Percentiles rank a stretch among this genome's conserved stretches.
These are phyloP conservation scores for Drosophila nr. perissopoda DNA, from an alignment of 2,888 invertebrate genomes.

Conservation along the genomic window DNA sequence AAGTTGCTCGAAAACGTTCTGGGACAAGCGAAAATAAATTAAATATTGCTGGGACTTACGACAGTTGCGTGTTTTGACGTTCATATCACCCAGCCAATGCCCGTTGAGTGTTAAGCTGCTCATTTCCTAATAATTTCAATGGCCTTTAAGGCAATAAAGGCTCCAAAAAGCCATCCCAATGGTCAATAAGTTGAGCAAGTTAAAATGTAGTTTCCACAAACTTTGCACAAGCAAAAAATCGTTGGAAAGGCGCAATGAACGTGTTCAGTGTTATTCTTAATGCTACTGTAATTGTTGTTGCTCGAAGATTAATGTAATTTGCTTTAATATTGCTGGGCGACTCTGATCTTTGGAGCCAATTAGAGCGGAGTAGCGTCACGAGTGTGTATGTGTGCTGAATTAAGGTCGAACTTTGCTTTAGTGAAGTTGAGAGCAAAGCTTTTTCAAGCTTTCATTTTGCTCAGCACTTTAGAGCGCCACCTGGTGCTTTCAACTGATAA, in stretches of 20 bases:
- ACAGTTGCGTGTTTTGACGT: conserved; percentile 16
- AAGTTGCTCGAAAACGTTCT: conserved; percentile 20
- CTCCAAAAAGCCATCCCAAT: conserved; percentile 3
- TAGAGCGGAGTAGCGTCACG: conserved; percentile 32
- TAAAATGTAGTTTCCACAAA: conserved; percentile 18
- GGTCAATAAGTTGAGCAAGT: conserved; percentile 17
- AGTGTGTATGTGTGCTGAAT: neutral
- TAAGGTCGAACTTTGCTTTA: conserved; percentile 18
- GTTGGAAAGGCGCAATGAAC: conserved; percentile 42
- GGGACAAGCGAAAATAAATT: conserved; percentile 33
- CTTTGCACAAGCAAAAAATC: conserved; percentile 7
- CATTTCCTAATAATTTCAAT: conserved; percentile 46
- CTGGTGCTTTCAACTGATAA: conserved; percentile 15
- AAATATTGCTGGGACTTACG: conserved; percentile 30
- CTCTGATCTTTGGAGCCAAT: conserved; percentile 71
- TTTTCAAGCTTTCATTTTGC: conserved; percentile 7
- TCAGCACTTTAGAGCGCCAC: conserved; percentile 19
- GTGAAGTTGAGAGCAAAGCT: conserved; percentile 21
- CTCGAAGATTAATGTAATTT: conserved; percentile 57
- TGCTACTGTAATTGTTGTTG: conserved; percentile 15
- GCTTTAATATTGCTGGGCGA: conserved; percentile 51
- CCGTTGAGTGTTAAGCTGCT: conserved; percentile 21
- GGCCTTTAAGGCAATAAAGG: conserved; percentile 26
- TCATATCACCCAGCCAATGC: neutral
- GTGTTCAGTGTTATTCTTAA: conserved; percentile 34